A percentile compares a stretch with the other conserved stretches of the same genome.
Conservation (phyloP, 2,797 vertebrate genomes). For the Catostomus latipinnis region DNA sequence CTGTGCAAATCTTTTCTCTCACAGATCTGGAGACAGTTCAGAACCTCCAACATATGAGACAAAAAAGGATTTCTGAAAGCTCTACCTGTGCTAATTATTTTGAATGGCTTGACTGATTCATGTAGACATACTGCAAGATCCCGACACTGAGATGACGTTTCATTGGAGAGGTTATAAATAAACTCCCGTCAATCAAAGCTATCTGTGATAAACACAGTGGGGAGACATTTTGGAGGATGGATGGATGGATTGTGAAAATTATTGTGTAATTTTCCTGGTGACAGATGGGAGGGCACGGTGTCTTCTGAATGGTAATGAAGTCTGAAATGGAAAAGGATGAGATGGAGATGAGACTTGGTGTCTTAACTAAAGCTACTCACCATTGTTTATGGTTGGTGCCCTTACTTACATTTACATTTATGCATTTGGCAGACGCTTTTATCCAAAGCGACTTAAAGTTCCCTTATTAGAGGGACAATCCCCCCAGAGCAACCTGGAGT, state of each 20-base stretch:
- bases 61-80: neutral
- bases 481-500: too few relatives aligned
- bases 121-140: neutral
- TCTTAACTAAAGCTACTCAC: constrained; percentile 17
- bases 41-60: neutral
- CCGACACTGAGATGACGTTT: neutral
- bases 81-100: constrained; percentile 20
- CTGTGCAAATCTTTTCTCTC: neutral
- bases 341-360: constrained; percentile 38
- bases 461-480: too few relatives aligned
- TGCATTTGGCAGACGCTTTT: too few relatives aligned
- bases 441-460: too few relatives aligned
- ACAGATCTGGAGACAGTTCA: constrained; percentile 8
- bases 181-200: constrained; percentile 33
- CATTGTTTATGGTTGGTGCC: constrained; percentile 27
- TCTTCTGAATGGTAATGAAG: constrained; percentile 45
- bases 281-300: constrained; percentile 7
- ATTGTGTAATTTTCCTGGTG: constrained; percentile 44
- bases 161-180: constrained; percentile 45
- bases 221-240: constrained; percentile 31
- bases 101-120: neutral
- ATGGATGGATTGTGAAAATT: constrained; percentile 42
- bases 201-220: constrained; percentile 3
- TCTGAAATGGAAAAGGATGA: neutral
- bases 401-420: too few relatives aligned